Evolutionary conservation across 2,888 invertebrate genomes (phyloP).

Genomic region (Ophioninae sp.): DNA sequence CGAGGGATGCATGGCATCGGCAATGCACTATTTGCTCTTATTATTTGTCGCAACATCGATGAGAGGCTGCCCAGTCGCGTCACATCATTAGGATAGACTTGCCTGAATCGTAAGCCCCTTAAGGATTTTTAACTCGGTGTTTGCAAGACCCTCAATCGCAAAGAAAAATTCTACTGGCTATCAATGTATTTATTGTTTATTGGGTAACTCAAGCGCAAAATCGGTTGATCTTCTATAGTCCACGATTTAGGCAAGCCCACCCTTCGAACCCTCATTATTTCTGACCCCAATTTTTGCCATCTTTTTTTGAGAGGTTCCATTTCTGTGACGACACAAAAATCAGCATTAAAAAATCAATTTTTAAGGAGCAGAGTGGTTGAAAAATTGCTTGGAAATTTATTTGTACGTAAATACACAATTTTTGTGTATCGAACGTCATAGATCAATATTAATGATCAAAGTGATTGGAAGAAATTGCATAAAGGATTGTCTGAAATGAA

Average conservation of each 20-base stretch:
- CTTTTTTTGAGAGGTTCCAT: no score
- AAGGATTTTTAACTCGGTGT: not conserved
- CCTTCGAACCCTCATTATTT: not conserved
- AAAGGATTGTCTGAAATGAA: no score
- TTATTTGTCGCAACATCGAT: constrained; percentile 36
- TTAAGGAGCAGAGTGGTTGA: no score
- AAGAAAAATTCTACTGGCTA: not conserved
- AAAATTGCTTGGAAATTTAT: no score
- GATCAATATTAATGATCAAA: no score
- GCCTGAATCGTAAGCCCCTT: not conserved
- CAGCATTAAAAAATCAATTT: no score
- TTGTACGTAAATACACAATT: no score
- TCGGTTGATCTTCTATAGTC: not conserved
- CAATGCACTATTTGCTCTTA: constrained; percentile 40
- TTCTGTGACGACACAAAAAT: no score
- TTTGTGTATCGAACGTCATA: no score
- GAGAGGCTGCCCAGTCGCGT: constrained; percentile 35
- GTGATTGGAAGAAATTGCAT: no score
- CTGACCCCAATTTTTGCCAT: not conserved
- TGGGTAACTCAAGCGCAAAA: not conserved
- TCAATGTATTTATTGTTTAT: not conserved
- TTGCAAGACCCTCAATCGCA: not conserved
- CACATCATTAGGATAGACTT: constrained; percentile 23
- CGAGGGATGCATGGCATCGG: constrained; percentile 52
- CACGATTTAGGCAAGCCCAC: not conserved